Evolutionary conservation across 1,140 invertebrate species (phyloP).

Genomic region (Drosophila orena): DNA sequence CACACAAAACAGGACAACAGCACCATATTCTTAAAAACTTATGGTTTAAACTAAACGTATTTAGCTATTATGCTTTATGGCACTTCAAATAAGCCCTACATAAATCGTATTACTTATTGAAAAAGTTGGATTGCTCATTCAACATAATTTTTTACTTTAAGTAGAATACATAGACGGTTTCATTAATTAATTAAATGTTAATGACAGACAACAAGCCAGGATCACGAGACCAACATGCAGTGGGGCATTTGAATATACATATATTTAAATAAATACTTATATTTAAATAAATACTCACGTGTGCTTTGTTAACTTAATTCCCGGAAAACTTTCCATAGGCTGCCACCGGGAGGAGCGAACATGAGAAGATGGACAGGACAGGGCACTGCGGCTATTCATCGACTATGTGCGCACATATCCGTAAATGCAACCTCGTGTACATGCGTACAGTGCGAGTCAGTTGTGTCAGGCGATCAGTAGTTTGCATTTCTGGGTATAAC

Average conservation of each 20-base stretch:
- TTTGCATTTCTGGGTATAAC: no score
- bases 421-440: conserved; percentile 24
- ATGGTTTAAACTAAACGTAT: not conserved
- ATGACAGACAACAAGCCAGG: not conserved
- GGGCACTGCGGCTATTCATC: conserved; percentile 34
- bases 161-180: not conserved
- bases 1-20: not conserved
- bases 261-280: not conserved
- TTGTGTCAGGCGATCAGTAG: not conserved
- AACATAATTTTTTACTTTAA: not conserved
- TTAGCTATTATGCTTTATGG: no score
- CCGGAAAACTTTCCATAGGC: conserved; percentile 43
- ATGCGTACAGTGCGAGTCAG: conserved; percentile 16
- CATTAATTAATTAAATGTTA: conserved; percentile 2
- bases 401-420: conserved; percentile 38
- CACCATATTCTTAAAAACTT: no score
- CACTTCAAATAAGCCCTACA: no score
- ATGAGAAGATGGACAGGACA: conserved; percentile 18
- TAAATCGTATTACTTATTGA: no score
- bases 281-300: conserved; percentile 14
- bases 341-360: conserved; percentile 24
- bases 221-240: not conserved
- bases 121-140: no score
- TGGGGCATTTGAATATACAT: not conserved
- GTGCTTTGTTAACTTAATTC: conserved; percentile 50